Evolutionary conservation across 2,797 vertebrate species (phyloP), one percentile per base, ranked within the genome.

Genomic region (Phrynocephalus guinanensis): DNA sequence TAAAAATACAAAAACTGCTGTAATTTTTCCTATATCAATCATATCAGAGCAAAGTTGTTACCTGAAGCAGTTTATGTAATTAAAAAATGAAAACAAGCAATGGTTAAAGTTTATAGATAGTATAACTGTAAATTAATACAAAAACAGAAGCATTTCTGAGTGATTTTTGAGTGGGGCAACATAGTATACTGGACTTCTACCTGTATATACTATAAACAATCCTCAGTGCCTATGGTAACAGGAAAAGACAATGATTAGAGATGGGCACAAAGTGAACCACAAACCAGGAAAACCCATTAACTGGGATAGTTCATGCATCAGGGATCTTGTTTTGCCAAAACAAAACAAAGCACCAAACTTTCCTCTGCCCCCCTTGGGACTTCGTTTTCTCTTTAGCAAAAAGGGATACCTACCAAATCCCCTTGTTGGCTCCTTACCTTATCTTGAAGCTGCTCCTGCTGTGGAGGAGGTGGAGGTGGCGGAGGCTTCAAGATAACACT

Each of bases 31-130:
- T 80, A 66, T 7, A 26, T 10, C 48, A 26, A 33, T 75, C 33
- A 81, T 20, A 48, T 33, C 10, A 33, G 20, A 67, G 11, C 16
- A 52, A 76, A 50, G 18, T 20, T 33, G 38, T 6, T 63, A 79
- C 28, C 10, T 79, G 30, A 73, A 88, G 73, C 67, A 52, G 56
- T 5, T 80, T 81, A 52, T 22, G 71, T 6, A 82, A 83, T 79
- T 9, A 84, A 91, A 38, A 92, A 26, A 48, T 86, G 52, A 60
- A 86, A 78, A 6, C 20, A 85, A 90, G 1, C 10, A 88, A 18
- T 76, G 26, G 89, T 67, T 6, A 90, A 86, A 88, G 71, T 2
- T 70, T 71, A 76, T 0, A 71, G 2, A 2, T 18, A 30, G 28
- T n/a, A 81, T 63, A 63, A 75, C 5, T 68, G 24, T 38, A 81